These are phyloP conservation scores for Polia nebulosa DNA, from an alignment of 2,888 invertebrate genomes.

Conservation along the genomic window DNA sequence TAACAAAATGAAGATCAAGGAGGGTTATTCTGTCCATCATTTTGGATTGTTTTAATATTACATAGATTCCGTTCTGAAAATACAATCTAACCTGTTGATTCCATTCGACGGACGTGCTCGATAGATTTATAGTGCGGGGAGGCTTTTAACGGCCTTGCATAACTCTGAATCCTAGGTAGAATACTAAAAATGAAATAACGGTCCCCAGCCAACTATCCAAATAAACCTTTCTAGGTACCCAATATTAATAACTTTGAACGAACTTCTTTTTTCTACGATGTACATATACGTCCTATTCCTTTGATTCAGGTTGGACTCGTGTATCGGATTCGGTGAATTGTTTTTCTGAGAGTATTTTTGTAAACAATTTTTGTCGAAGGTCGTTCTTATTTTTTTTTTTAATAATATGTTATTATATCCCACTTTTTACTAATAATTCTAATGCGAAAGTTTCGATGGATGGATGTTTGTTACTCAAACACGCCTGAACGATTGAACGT, in stretches of 20 bases:
- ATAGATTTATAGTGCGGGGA: conserved; percentile 52
- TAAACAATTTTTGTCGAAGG: no score
- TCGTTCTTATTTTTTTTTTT: no score
- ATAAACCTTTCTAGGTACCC: conserved; percentile 13
- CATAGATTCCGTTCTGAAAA: conserved; percentile 16
- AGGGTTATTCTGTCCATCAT: neutral
- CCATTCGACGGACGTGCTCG: conserved; percentile 28
- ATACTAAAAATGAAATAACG: conserved; percentile 47
- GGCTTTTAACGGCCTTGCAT: conserved; percentile 49
- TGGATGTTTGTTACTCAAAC: no score
- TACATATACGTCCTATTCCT: neutral
- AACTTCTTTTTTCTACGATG: neutral
- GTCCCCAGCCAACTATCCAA: conserved; percentile 2
- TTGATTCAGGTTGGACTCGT: no score
- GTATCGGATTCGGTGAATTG: no score
- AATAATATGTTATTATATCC: no score
- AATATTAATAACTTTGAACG: conserved; percentile 21
- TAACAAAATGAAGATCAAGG: no score
- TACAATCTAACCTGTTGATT: conserved; percentile 50
- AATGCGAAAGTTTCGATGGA: no score
- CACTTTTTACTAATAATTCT: no score
- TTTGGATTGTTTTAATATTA: conserved; percentile 27
- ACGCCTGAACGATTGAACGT: no score
- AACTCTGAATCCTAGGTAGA: conserved; percentile 39
- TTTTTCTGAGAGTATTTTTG: no score